Conservation (phyloP, 2,797 vertebrate species). For the Galagoides demidoff region DNA sequence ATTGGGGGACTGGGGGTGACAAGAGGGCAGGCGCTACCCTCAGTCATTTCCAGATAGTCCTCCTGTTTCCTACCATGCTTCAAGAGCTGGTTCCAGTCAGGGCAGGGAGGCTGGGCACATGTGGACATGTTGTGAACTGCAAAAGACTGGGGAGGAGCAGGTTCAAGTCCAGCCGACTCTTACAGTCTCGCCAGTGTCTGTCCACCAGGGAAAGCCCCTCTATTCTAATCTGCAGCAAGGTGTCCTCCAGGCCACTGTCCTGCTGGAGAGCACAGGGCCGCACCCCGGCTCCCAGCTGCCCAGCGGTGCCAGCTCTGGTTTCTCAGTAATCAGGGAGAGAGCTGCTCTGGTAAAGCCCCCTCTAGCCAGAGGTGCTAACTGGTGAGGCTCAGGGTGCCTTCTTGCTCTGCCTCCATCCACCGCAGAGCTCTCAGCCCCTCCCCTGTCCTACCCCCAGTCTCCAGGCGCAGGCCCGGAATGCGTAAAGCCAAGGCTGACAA, state of each 20-base stretch:
- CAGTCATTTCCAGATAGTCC: constrained; percentile 45
- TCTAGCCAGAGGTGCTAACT: neutral
- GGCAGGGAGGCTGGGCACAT: neutral
- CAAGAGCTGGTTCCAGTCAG: neutral
- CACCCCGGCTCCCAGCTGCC: neutral
- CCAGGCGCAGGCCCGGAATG: neutral
- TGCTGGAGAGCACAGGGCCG: neutral
- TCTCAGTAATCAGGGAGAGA: neutral
- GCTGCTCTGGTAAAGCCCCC: neutral
- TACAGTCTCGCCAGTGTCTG: rapidly evolving
- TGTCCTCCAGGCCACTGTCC: rapidly evolving
- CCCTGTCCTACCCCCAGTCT: neutral
- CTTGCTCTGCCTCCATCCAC: neutral
- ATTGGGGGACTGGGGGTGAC: constrained; percentile 42
- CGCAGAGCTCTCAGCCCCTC: neutral
- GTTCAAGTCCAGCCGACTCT: neutral
- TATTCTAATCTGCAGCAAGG: neutral
- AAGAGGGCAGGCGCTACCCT: neutral
- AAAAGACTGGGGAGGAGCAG: neutral
- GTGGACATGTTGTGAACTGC: neutral
- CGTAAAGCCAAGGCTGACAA: neutral
- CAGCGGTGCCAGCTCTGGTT: neutral
- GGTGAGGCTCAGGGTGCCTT: neutral
- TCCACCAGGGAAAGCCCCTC: neutral
- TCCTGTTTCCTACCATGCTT: constrained; percentile 48